These are phyloP conservation scores for Lagodon rhomboides DNA, from an alignment of 2,797 vertebrate genomes.

Conservation along the genomic window DNA sequence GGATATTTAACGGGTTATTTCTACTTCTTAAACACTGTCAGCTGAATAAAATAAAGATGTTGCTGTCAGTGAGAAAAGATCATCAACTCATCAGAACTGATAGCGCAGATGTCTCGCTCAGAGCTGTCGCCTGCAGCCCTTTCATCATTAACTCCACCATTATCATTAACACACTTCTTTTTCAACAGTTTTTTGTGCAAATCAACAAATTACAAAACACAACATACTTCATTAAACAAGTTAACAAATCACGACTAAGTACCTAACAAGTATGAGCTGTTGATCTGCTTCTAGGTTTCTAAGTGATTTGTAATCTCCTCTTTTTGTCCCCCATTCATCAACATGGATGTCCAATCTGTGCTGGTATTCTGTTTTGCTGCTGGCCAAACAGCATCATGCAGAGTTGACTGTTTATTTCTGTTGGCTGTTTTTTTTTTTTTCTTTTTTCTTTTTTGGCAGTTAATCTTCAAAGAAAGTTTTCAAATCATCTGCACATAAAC, in stretches of 20 bases:
- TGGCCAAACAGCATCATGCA: neutral
- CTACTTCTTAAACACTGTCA: slow-evolving; percentile 1
- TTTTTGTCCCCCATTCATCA: neutral
- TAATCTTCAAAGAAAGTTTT: slow-evolving; percentile 24
- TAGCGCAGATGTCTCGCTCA: slow-evolving; percentile 55
- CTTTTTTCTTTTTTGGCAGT: neutral
- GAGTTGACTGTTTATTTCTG: slow-evolving; percentile 6
- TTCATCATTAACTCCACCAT: slow-evolving; percentile 60
- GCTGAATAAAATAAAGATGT: slow-evolving; percentile 29
- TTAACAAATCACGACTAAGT: slow-evolving; percentile 70
- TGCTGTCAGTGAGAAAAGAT: slow-evolving; percentile 25
- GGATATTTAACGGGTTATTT: neutral
- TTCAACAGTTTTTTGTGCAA: slow-evolving; percentile 38
- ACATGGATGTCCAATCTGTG: neutral
- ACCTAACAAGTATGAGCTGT: slow-evolving; percentile 32
- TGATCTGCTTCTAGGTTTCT: slow-evolving; percentile 28
- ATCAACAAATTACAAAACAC: slow-evolving; percentile 66
- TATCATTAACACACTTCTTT: slow-evolving; percentile 56
- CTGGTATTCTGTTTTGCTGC: neutral
- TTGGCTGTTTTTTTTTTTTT: neutral
- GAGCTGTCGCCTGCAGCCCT: slow-evolving; percentile 36
- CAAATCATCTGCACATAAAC: neutral
- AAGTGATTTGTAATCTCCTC: neutral
- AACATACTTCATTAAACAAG: slow-evolving; percentile 65
- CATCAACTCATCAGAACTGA: slow-evolving; percentile 26